Evolutionary conservation across 2,888 invertebrate species (phyloP).

Genomic region (Nomada goodeniana): DNA sequence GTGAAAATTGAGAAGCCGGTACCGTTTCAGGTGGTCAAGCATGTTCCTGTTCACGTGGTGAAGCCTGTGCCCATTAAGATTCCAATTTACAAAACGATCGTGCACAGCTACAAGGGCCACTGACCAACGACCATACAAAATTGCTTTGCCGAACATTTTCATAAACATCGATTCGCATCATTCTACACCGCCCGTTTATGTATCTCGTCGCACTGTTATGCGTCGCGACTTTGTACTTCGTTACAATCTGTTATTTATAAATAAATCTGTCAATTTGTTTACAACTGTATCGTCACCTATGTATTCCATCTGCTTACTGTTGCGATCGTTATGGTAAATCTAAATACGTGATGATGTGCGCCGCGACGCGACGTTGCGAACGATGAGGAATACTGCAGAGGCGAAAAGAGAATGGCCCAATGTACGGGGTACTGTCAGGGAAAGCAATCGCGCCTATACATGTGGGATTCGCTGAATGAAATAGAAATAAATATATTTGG

Average conservation of each 20-base stretch:
- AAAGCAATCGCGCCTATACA: constrained; percentile 36
- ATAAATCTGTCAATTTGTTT: too few species aligned
- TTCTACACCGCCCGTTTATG: too few species aligned
- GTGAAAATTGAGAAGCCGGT: constrained; percentile 89
- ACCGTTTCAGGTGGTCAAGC: constrained; percentile 88
- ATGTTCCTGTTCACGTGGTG: constrained; percentile 87
- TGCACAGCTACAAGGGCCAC: constrained; percentile 87
- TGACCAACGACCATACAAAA: constrained; percentile 33
- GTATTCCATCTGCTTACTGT: too few species aligned
- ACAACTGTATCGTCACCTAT: too few species aligned
- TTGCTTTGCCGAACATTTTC: neutral
- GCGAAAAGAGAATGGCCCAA: constrained; percentile 32
- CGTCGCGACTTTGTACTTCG: neutral
- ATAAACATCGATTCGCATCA: too few species aligned
- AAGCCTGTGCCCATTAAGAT: constrained; percentile 89
- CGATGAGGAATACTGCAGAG: too few species aligned
- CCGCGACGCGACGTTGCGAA: neutral
- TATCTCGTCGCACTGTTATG: neutral
- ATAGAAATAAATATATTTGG: neutral
- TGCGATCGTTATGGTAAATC: too few species aligned
- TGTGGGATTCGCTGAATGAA: too few species aligned
- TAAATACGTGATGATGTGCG: too few species aligned
- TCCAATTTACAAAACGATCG: constrained; percentile 89
- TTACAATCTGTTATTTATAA: too few species aligned
- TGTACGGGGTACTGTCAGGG: neutral